phyloP scores from a whole-genome alignment of 2,113 vertebrate species.

The Brienomyrus longianalis region DNA sequence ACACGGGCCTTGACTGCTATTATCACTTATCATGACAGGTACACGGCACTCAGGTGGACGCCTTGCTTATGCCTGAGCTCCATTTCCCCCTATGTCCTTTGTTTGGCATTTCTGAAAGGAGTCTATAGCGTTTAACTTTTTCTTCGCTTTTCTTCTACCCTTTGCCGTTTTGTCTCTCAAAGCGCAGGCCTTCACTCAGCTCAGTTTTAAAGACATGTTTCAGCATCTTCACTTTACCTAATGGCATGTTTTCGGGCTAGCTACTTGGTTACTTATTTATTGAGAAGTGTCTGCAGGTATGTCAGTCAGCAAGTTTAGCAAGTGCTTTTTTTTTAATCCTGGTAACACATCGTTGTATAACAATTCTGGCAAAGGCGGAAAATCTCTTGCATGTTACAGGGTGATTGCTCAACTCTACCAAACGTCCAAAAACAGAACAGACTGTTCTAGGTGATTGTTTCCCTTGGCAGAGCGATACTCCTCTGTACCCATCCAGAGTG shows the following conservation, averaged over 20 bases:
- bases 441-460: neutral
- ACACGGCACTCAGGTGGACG: neutral
- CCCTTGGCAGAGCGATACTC: neutral
- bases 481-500: neutral
- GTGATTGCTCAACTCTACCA: neutral
- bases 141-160: neutral
- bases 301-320: neutral
- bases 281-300: neutral
- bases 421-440: neutral
- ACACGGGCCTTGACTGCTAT: slow-evolving; percentile 84
- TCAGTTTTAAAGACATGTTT: neutral
- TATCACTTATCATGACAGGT: slow-evolving; percentile 89
- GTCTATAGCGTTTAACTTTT: neutral
- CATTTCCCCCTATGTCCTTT: neutral
- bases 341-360: neutral
- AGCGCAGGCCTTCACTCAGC: neutral
- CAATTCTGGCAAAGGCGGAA: neutral
- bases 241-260: neutral
- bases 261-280: neutral
- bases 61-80: neutral
- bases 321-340: neutral
- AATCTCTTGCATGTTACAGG: neutral
- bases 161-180: neutral
- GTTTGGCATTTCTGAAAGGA: neutral
- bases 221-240: neutral